Evolutionary conservation across 2,113 vertebrate species (phyloP).

Genomic region (Merops nubicus): DNA sequence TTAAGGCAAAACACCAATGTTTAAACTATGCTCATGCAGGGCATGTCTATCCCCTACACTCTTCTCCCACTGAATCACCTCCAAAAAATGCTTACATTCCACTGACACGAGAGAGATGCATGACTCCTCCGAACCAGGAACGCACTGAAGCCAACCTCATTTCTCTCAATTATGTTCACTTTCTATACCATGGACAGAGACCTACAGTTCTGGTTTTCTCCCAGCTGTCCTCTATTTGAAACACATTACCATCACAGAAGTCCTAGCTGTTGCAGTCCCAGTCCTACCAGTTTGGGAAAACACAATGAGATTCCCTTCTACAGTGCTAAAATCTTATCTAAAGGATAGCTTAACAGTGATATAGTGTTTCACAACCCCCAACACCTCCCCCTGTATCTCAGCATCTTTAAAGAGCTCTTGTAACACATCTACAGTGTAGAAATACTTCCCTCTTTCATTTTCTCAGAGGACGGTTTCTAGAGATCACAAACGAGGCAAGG

Average conservation of each 20-base stretch:
- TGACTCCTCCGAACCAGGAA: not conserved
- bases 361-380: not conserved
- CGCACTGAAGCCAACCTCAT: not conserved
- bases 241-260: not conserved
- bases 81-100: conserved; percentile 46
- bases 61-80: conserved; percentile 41
- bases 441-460: not conserved
- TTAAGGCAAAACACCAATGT: not conserved
- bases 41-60: not conserved
- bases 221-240: not conserved
- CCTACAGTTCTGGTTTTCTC: not conserved
- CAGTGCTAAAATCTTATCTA: not conserved
- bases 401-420: not conserved
- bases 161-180: not conserved
- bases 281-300: not conserved
- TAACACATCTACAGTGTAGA: not conserved
- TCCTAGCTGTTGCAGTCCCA: not conserved
- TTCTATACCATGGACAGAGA: conserved; percentile 60
- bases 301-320: not conserved
- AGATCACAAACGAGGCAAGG: not conserved
- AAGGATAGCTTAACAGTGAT: not conserved
- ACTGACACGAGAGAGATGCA: not conserved
- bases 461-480: not conserved
- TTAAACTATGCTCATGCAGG: not conserved
- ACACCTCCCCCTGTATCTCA: not conserved